Conservation (phyloP, 1,140 invertebrate species). For the Oppia nitens region DNA sequence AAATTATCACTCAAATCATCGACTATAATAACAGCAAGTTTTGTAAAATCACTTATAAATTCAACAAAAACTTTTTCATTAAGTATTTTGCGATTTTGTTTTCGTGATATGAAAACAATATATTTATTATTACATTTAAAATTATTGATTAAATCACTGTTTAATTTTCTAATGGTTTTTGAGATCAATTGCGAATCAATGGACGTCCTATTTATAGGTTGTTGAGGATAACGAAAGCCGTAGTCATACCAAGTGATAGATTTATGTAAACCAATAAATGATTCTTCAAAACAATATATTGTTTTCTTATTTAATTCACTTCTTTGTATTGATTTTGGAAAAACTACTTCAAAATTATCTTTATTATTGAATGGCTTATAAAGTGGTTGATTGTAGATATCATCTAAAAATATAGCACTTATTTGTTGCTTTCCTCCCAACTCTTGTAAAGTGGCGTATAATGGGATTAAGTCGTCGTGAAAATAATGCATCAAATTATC, state of each 20-base stretch:
- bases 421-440: conserved; percentile 17
- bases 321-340: neutral
- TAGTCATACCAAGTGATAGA: conserved; percentile 35
- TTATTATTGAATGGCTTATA: neutral
- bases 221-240: conserved; percentile 33
- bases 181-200: conserved; percentile 15
- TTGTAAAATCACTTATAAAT: conserved; percentile 19
- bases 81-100: conserved; percentile 32
- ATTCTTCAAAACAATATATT: conserved; percentile 30
- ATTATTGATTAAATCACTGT: conserved; percentile 10
- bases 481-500: conserved; percentile 41
- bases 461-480: conserved; percentile 38
- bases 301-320: neutral
- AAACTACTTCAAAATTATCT: neutral
- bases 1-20: neutral
- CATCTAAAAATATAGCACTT: conserved; percentile 6
- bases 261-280: conserved; percentile 29
- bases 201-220: conserved; percentile 24
- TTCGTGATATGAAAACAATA: conserved; percentile 29
- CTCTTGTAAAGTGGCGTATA: conserved; percentile 29
- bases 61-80: conserved; percentile 31
- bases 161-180: conserved; percentile 20
- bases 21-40: conserved; percentile 14
- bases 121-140: conserved; percentile 2
- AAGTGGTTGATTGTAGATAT: conserved; percentile 4